phyloP scores from a whole-genome alignment of 2,797 vertebrate genomes.

The Ciconia nigra region DNA sequence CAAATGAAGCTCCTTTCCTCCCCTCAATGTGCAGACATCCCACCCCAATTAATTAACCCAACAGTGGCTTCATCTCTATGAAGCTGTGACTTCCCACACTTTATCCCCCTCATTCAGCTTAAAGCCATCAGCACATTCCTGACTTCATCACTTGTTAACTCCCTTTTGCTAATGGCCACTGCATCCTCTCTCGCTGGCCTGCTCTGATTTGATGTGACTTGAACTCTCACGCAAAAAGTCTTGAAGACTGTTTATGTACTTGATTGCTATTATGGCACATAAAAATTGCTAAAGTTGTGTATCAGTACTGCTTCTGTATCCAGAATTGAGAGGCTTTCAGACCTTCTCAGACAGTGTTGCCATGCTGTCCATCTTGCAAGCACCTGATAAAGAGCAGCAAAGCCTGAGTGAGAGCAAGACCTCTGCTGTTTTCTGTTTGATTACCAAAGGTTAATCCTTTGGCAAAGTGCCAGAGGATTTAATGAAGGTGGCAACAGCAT shows the following conservation, averaged over 20 bases:
- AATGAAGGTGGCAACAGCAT: not conserved
- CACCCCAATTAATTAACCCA: slow-evolving; percentile 77
- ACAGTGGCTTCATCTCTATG: slow-evolving; percentile 53
- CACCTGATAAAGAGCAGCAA: not conserved
- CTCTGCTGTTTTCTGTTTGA: not conserved
- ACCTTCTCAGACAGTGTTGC: not conserved
- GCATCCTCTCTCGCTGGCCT: slow-evolving; percentile 63
- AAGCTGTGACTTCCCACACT: slow-evolving; percentile 77
- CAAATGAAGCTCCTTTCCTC: slow-evolving; percentile 63
- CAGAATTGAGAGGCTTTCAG: not conserved
- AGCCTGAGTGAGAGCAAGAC: not conserved
- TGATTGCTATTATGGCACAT: not conserved
- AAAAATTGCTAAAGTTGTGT: not conserved
- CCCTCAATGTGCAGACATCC: slow-evolving; percentile 56
- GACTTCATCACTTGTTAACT: slow-evolving; percentile 78
- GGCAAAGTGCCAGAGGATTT: not conserved
- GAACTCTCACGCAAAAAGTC: slow-evolving; percentile 22
- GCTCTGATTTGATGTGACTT: slow-evolving; percentile 58
- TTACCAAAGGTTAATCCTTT: not conserved
- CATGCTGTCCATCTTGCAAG: not conserved
- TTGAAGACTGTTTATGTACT: not conserved
- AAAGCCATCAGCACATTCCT: slow-evolving; percentile 83
- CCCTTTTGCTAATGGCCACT: slow-evolving; percentile 73
- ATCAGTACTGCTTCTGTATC: not conserved
- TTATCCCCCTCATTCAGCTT: slow-evolving; percentile 60